These are phyloP conservation scores for Argyrosomus japonicus DNA, from an alignment of 2,113 vertebrate species.

Conservation along the genomic window DNA sequence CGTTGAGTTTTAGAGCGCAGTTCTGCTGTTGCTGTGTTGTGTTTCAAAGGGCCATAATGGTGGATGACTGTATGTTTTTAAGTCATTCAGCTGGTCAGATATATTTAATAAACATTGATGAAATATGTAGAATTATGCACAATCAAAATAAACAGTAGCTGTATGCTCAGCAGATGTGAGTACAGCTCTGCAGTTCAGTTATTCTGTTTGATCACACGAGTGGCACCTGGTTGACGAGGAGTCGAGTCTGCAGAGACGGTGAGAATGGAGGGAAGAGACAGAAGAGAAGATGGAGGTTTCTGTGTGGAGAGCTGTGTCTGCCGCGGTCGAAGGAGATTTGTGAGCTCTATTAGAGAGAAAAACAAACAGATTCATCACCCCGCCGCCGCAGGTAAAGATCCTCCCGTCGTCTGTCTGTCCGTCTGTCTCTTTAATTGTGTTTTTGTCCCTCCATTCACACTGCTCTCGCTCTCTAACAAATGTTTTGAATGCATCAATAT, in stretches of 20 bases:
- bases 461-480: neutral
- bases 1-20: no score
- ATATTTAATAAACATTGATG: no score
- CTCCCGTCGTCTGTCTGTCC: neutral
- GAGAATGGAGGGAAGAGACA: neutral
- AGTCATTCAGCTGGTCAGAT: no score
- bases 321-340: neutral
- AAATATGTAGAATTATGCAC: no score
- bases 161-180: neutral
- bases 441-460: neutral
- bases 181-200: no score
- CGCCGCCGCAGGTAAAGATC: neutral
- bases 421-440: neutral
- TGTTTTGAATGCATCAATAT: conserved; percentile 2
- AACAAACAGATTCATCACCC: conserved; percentile 39
- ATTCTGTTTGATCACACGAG: neutral
- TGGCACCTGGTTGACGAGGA: neutral
- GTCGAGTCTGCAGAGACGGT: neutral
- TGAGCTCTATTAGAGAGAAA: neutral
- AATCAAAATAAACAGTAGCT: no score
- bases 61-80: no score
- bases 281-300: neutral
- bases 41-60: no score
- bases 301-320: neutral
- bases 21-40: no score